These are phyloP conservation scores for Alosa sapidissima DNA, from an alignment of 2,797 vertebrate genomes.

Conservation along the genomic window DNA sequence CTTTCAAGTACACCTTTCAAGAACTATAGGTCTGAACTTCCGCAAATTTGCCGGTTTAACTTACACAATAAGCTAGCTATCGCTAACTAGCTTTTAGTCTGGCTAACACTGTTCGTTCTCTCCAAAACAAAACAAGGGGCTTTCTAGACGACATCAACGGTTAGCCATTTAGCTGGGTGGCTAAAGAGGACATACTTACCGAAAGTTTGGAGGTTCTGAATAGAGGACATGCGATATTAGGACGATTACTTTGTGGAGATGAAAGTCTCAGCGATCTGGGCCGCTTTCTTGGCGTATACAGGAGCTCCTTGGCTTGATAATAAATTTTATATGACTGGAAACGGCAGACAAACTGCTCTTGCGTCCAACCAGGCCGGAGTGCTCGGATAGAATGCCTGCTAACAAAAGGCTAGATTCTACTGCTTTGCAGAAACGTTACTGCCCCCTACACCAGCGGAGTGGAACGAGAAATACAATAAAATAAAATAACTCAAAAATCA, in stretches of 20 bases:
- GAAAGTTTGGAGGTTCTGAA: conserved; percentile 93
- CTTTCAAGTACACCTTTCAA: neutral
- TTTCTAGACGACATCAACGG: neutral
- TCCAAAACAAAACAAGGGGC: conserved; percentile 4
- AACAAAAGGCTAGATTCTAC: no score
- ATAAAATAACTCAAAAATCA: no score
- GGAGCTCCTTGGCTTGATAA: neutral
- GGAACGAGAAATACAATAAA: neutral
- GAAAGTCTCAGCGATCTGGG: conserved; percentile 65
- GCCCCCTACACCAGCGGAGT: neutral
- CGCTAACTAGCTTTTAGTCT: neutral
- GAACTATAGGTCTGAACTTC: neutral
- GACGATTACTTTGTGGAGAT: conserved; percentile 68
- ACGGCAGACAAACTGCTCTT: neutral
- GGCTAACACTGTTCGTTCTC: neutral
- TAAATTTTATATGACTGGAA: neutral
- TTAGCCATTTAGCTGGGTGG: neutral
- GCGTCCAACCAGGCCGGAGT: neutral
- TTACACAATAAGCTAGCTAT: neutral
- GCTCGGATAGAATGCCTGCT: neutral
- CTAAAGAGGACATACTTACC: conserved; percentile 76
- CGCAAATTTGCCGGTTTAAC: neutral
- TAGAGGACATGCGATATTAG: conserved; percentile 94
- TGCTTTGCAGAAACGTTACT: neutral
- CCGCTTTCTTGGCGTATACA: conserved; percentile 38